Conservation (phyloP, 2,888 invertebrate genomes). For the Euzetes globulus region DNA sequence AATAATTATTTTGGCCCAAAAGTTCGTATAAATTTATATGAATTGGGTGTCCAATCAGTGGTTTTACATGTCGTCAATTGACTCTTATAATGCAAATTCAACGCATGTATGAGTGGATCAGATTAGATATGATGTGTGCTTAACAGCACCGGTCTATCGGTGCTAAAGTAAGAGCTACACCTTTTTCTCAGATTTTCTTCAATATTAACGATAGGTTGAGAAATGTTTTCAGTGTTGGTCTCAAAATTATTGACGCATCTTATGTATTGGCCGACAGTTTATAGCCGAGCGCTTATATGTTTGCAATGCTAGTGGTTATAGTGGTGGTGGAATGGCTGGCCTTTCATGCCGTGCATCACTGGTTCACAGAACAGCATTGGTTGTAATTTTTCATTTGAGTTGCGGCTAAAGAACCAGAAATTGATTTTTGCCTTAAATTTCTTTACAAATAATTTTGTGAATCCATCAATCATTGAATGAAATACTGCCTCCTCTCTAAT, state of each 20-base stretch:
- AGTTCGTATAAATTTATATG: too few relatives aligned
- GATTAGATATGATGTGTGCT: conserved; percentile 14
- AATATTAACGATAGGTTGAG: neutral
- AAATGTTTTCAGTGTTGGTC: neutral
- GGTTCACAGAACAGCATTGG: conserved; percentile 8
- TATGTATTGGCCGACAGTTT: conserved; percentile 21
- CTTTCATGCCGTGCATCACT: conserved; percentile 23
- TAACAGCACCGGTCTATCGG: neutral
- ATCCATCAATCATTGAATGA: conserved; percentile 25
- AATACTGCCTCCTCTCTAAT: conserved; percentile 22
- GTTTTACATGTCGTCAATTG: conserved; percentile 23
- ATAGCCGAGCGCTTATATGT: neutral
- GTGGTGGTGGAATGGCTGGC: neutral
- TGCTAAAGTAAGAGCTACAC: neutral
- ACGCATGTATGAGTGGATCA: conserved; percentile 6
- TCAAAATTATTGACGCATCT: conserved; percentile 13
- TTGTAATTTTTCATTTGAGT: conserved; percentile 26
- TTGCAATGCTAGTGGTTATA: too few relatives aligned
- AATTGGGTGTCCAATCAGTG: neutral
- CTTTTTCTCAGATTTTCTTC: neutral
- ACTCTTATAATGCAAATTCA: neutral
- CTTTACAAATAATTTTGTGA: conserved; percentile 24
- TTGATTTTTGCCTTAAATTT: conserved; percentile 30
- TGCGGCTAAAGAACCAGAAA: conserved; percentile 21
- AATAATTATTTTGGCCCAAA: too few relatives aligned